Base-by-base conservation (phyloP, 2,113 vertebrate genomes). In the Colossoma macropomum region DNA sequence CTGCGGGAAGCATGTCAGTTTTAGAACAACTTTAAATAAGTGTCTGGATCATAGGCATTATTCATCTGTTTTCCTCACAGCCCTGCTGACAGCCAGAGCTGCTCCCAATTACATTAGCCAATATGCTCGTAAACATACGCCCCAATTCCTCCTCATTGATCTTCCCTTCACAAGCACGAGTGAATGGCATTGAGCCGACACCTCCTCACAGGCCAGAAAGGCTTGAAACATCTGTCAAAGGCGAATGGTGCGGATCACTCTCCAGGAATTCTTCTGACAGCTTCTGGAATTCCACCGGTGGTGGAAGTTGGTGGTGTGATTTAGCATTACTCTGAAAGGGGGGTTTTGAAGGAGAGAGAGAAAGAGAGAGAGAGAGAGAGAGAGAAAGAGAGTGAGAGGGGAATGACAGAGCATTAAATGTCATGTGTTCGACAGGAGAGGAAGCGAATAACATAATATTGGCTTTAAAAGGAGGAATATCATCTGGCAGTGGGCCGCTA, bases 261-360 rank as follows among this genome's bases (percentile, higher is more conserved):
- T 69, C 23, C 34, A 54, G 63, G 30, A 34, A 32, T 69, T 69
- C 60, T 34, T 25, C n/a, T 45, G 34, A 54, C 48, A 70, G 30
- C 66, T 70, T 63, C 68, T 52, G 19, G 23, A 69, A 54, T 80
- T 80, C 83, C 60, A 12, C 34, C 11, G 9, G 15, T 77, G n/a
- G 59, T 21, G 62, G 41, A 74, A 74, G 32, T 56, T 59, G 3
- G 9, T 63, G 54, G 50, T 80, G 54, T 50, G 62, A 50, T 75
- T 70, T 70, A 30, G 34, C 11, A 8, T 12, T 60, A 23, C 34
- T 38, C 13, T 32, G 28, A 32, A 72, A 28, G 52, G 21, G 13
- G n/a, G n/a, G 13, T 7, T 48, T 11, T 23, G 38, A 41, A 34
- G 3, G 41, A 62, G 38, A 41, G n/a, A 45, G 34, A 48, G 23